Evolutionary conservation across 2,888 invertebrate species (phyloP), one percentile per base, ranked within the genome.

Genomic region (Erebia aethiops): DNA sequence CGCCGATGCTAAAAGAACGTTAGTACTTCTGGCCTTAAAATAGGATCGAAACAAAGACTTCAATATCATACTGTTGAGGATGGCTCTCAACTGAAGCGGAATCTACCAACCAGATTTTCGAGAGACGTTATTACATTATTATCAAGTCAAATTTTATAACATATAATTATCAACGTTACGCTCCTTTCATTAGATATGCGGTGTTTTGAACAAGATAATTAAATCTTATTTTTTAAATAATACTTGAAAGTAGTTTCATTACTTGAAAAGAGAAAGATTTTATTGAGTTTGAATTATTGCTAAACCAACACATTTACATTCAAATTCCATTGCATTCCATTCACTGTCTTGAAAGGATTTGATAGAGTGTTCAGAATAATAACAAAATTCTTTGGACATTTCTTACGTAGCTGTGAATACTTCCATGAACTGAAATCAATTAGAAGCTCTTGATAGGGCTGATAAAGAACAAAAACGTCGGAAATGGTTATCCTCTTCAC

Each of bases 381-480:
- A 63, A 52, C 64, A 9, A 64, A 68, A 57, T 52, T 58, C n/a
- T 56, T 41, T 65, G 63, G 62, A 41, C 46, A 64, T 63, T 60
- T 57, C 35, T 71, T 26, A 65, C 54, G 52, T 54, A 62, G 56
- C 51, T 62, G 21, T 18, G 52, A 52, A 66, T 35, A 62, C 51
- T 62, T 67, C 52, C 46, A 66, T 65, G 66, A 71, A 69, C 69
- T 56, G 61, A 54, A 57, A 60, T 26, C 58, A 70, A 72, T 70
- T 67, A 72, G 70, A 16, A 35, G 16, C 43, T 54, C 16, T 54
- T 43, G 41, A 60, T 60, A 43, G 10, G 16, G 41, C 60, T 60
- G 10, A 60, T 13, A 43, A 16, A 43, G 60, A 16, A 60, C 41
- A 16, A 43, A 16, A 43, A 16, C 10, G n/a, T 43, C 43, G 43